Evolutionary conservation across 2,113 vertebrate genomes (phyloP), one percentile per base, ranked within the genome.

Genomic region (Ursus arctos): DNA sequence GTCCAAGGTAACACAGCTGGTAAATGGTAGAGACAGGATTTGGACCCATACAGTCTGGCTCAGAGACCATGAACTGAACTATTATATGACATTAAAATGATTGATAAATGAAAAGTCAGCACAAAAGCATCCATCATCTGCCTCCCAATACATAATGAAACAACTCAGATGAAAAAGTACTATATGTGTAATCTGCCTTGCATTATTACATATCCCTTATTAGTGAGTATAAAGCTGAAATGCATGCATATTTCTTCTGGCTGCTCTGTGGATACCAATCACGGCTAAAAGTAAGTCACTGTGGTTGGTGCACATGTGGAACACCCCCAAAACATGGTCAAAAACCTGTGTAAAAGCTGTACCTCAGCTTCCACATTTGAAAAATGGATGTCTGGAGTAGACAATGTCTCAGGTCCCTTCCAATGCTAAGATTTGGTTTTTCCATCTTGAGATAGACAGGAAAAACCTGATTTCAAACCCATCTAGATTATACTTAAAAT

Each of bases 31-130:
- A 61, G 19, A 12, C 3, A 87, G 36, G n/a, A 72, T 61, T 88
- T 81, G 40, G 88, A 63, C 40, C 59, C 85, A 91, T 16, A 43
- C 7, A 28, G 3, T 81, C 47, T 87, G 69, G n/a, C 94, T 69
- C 53, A 57, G 71, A 80, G 36, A 6, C 53, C 26, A 43, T 55
- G 55, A 87, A 49, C 14, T 83, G 92, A 89, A 61, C 31, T 79
- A 22, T 33, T 65, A 14, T 57, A 57, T 57, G 31, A 74, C 43
- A 79, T 1, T 40, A 51, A 80, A 61, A 90, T 74, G 79, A 89
- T 61, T 87, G 80, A 71, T 83, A 63, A 96, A 89, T 92, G 31
- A 84, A 76, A 94, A 91, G 21, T 85, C 82, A 91, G 22, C 28
- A 72, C 24, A 49, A 19, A 22, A 36, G 19, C 43, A 59, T 43